These are phyloP conservation scores for Anguilla obscura DNA, from an alignment of 2,797 vertebrate species.

Conservation along the genomic window DNA sequence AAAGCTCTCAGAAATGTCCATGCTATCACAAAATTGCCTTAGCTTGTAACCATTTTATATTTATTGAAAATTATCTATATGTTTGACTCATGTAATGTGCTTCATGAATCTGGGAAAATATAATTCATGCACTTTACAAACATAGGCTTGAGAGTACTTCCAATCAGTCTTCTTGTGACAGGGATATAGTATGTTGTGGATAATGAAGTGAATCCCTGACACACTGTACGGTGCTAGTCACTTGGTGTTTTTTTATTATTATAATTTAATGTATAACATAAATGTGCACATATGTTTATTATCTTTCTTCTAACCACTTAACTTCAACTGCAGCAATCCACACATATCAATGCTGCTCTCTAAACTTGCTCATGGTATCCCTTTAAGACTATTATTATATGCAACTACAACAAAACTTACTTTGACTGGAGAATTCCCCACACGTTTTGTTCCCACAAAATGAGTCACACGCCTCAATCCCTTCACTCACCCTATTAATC, in stretches of 20 bases:
- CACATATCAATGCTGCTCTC: neutral
- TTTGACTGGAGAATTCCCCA: neutral
- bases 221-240: too few relatives aligned
- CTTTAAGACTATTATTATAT: neutral
- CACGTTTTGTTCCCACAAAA: neutral
- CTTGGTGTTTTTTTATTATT: too few relatives aligned
- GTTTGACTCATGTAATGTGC: neutral
- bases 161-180: neutral
- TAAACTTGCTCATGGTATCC: neutral
- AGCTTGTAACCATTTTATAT: neutral
- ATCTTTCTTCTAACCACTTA: neutral
- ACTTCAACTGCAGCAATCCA: neutral
- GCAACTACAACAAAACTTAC: neutral
- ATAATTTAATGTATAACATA: neutral
- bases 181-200: neutral
- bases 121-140: neutral
- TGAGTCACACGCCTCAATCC: neutral
- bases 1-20: neutral
- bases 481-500: neutral
- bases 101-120: neutral
- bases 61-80: neutral
- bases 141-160: conserved; percentile 8
- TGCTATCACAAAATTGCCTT: neutral
- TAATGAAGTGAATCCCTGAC: neutral
- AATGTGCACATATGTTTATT: neutral